Evolutionary conservation across 2,888 invertebrate genomes (phyloP), one percentile per base, ranked within the genome.

Genomic region (Empis stercorea): DNA sequence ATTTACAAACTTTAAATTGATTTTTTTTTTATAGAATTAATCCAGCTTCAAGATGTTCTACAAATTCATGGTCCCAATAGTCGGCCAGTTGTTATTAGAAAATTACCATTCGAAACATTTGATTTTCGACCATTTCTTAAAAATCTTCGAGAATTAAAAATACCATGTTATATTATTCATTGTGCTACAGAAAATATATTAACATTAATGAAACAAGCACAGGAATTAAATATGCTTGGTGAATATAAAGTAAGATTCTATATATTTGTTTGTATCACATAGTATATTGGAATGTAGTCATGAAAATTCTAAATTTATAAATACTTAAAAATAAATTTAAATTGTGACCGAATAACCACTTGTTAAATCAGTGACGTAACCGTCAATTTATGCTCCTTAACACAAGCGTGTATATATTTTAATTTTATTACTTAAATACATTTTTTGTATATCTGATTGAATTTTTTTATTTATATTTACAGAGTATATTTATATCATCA

Each of bases 141-240:
- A 63, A 77, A 82, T 55, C 77, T 92, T 44, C 80, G 82, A 59
- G 75, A 76, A 11, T 76, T 80, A 0, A 76, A 78, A 13, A 81
- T 83, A 56, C 78, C 73, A 51, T 81, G 82, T 57, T 78, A 92
- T 45, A 73, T 93, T 7, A 57, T 93, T 34, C 88, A 89, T 61
- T 87, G 88, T 60, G 73, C 78, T 5, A 68, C 79, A 0, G 76
- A 80, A n/a, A 78, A 78, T 57, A 73, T 87, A 23, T 57, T 76
- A 4, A 70, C 73, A 30, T 76, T 87, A 45, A 70, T 87, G 53
- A 71, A 74, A 32, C 84, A 92, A 68, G 88, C 92, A 1, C 75
- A 79, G 53, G 80, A 86, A 66, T 79, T 93, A 20, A 86, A 87
- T 56, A 79, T 93, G 69, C 74, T 89, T 55, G 84, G 83, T 10